Conservation (phyloP, 2,888 invertebrate genomes). For the Chorisops tibialis region DNA sequence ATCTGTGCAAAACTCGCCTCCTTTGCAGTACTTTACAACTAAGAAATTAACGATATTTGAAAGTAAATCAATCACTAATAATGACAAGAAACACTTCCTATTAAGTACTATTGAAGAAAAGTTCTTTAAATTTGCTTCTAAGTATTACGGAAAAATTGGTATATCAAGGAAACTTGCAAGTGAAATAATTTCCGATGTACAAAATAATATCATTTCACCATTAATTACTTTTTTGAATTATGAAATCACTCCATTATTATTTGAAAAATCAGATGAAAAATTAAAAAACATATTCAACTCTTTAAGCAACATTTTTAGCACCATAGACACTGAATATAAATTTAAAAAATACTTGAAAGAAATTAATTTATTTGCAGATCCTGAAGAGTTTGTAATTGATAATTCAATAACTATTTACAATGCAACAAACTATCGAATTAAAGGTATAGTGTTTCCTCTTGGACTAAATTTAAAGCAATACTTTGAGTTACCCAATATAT, state of each 20-base stretch:
- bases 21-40: too few species aligned
- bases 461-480: constrained; percentile 11
- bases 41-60: too few species aligned
- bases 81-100: too few species aligned
- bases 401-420: not conserved
- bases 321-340: constrained; percentile 12
- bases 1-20: too few species aligned
- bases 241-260: not conserved
- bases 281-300: not conserved
- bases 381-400: constrained; percentile 11
- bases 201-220: not conserved
- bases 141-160: too few species aligned
- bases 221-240: not conserved
- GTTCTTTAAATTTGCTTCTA: too few species aligned
- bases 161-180: not conserved
- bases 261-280: not conserved
- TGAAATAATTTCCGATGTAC: not conserved
- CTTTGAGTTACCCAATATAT: not conserved
- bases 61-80: too few species aligned
- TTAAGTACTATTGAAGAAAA: too few species aligned
- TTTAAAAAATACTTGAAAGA: constrained; percentile 10
- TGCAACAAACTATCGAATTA: not conserved
- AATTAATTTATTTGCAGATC: not conserved
- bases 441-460: constrained; percentile 4
- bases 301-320: not conserved